Evolutionary conservation across 2,797 vertebrate species (phyloP).

Genomic region (Fundulus diaphanus): DNA sequence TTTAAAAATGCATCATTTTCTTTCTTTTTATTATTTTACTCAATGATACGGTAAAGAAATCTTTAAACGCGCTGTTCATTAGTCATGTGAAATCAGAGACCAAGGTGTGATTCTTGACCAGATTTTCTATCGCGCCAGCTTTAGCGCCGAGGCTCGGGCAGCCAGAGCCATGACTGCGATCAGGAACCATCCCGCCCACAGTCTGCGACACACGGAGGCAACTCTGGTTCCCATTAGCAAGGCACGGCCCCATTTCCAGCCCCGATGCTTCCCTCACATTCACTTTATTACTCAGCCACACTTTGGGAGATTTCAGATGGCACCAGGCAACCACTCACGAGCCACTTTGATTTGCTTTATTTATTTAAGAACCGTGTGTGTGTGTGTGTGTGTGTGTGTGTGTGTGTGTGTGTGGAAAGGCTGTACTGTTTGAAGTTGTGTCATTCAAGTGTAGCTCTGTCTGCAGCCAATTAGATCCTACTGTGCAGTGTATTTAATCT

Average conservation of each 20-base stretch:
- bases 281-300: conserved; percentile 84
- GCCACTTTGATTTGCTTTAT: conserved; percentile 81
- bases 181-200: conserved; percentile 64
- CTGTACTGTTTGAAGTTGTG: conserved; percentile 64
- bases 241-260: conserved; percentile 73
- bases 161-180: conserved; percentile 60
- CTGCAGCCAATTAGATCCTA: conserved; percentile 80
- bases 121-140: conserved; percentile 33
- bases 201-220: conserved; percentile 79
- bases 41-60: conserved; percentile 68
- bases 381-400: conserved; percentile 29
- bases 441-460: conserved; percentile 69
- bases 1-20: too few relatives aligned
- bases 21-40: conserved; percentile 24
- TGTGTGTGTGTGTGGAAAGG: conserved; percentile 21
- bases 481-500: conserved; percentile 80
- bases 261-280: conserved; percentile 77
- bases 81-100: conserved; percentile 63
- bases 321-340: conserved; percentile 74
- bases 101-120: conserved; percentile 44
- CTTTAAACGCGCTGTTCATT: conserved; percentile 53
- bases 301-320: conserved; percentile 81
- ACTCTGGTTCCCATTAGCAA: conserved; percentile 84
- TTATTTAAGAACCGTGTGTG: conserved; percentile 69
- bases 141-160: conserved; percentile 52